Conservation (phyloP, 2,888 invertebrate genomes). For the Catocala nupta region DNA sequence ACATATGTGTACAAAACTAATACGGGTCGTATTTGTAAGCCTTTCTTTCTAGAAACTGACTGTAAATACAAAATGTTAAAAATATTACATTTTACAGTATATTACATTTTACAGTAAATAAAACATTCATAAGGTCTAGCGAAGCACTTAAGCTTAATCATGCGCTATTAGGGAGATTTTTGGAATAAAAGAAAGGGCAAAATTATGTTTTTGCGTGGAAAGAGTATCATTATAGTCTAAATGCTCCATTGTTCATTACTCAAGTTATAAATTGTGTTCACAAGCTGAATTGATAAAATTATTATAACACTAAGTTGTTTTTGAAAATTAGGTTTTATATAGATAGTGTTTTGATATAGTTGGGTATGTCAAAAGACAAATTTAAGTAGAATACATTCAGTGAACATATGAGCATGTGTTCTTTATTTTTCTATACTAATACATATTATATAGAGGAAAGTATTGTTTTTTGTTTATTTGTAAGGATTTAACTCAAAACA, state of each 20-base stretch:
- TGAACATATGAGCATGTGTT: too few relatives aligned
- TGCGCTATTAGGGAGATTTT: conserved; percentile 64
- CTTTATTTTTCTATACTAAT: too few relatives aligned
- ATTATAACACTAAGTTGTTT: conserved; percentile 11
- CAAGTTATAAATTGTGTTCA: conserved; percentile 53
- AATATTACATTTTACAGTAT: conserved; percentile 31
- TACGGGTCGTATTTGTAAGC: too few relatives aligned
- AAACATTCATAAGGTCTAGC: conserved; percentile 39
- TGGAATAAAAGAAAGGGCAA: conserved; percentile 58
- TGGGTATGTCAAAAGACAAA: too few relatives aligned
- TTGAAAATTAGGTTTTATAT: background rate
- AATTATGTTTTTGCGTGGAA: conserved; percentile 63
- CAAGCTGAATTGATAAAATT: conserved; percentile 40
- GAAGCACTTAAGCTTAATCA: conserved; percentile 66
- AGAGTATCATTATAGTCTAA: conserved; percentile 58
- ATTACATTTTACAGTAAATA: conserved; percentile 36
- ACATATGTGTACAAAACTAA: too few relatives aligned
- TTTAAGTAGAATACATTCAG: too few relatives aligned
- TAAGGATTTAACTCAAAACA: too few relatives aligned
- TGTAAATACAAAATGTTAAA: background rate
- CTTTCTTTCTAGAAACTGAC: too few relatives aligned
- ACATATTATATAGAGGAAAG: too few relatives aligned
- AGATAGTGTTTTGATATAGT: too few relatives aligned
- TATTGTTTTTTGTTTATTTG: too few relatives aligned
- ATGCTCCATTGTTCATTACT: conserved; percentile 59